Conservation (phyloP, 2,888 invertebrate species). For the Lochmaea crataegi region DNA sequence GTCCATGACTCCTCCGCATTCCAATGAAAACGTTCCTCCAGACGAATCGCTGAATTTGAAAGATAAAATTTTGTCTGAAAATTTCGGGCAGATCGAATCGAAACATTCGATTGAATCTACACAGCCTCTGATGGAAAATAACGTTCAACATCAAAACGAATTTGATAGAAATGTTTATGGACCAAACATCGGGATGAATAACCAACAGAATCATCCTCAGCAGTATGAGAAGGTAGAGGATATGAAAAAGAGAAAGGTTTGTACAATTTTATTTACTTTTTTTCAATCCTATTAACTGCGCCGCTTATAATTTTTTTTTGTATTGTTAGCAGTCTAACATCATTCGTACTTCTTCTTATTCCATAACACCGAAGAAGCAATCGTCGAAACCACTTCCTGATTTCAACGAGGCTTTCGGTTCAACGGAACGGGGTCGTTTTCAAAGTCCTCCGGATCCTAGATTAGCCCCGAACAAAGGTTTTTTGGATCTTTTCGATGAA, state of each 20-base stretch:
- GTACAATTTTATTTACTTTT: neutral
- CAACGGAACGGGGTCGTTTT: constrained; percentile 87
- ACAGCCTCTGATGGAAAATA: constrained; percentile 36
- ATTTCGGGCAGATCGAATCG: constrained; percentile 26
- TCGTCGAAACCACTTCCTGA: constrained; percentile 75
- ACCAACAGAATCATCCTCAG: constrained; percentile 24
- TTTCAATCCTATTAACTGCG: neutral
- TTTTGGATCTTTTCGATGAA: constrained; percentile 58
- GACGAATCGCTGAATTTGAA: constrained; percentile 35
- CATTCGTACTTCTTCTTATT: constrained; percentile 10
- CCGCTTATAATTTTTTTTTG: constrained; percentile 2
- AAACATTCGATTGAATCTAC: constrained; percentile 33
- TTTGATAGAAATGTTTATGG: constrained; percentile 21
- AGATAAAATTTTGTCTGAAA: constrained; percentile 24
- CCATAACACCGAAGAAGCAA: constrained; percentile 44
- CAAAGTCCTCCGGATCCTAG: constrained; percentile 62
- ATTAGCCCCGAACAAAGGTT: constrained; percentile 57
- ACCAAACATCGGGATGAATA: neutral
- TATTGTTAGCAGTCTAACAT: constrained; percentile 14
- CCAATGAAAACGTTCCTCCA: constrained; percentile 55
- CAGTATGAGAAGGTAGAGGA: constrained; percentile 50
- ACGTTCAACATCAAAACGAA: constrained; percentile 23
- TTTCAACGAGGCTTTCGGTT: constrained; percentile 88
- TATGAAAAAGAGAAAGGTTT: constrained; percentile 56
- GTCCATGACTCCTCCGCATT: constrained; percentile 48